A percentile compares a stretch with the other conserved stretches of the same genome.
Evolutionary conservation across 2,797 vertebrate species (phyloP).

Genomic region (Meda fulgida): DNA sequence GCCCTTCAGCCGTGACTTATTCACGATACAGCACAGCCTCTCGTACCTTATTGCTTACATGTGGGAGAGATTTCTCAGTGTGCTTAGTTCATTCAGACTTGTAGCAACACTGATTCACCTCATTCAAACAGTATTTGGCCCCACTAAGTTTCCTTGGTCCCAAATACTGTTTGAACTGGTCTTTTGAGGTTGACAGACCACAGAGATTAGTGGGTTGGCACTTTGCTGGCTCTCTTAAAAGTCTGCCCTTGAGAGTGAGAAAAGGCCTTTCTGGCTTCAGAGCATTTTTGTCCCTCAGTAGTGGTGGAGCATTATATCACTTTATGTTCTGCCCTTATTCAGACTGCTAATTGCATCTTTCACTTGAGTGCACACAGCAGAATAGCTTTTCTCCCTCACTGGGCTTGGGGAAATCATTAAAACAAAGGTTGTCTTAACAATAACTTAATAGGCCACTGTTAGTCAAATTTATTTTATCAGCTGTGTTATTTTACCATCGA

Average conservation of each 20-base stretch:
- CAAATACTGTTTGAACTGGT: slow-evolving; percentile 30
- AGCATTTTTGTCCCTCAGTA: slow-evolving; percentile 1
- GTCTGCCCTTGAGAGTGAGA: slow-evolving; percentile 19
- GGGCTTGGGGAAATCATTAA: slow-evolving; percentile 28
- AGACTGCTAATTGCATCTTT: slow-evolving; percentile 46
- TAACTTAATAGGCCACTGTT: neutral
- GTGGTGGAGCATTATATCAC: slow-evolving; percentile 12
- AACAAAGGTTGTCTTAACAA: slow-evolving; percentile 9
- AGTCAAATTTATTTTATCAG: neutral
- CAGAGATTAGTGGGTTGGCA: slow-evolving; percentile 36
- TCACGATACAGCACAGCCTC: too few relatives aligned
- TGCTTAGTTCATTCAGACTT: neutral
- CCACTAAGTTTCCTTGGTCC: slow-evolving; percentile 36
- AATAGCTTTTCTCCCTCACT: neutral
- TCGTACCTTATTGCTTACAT: too few relatives aligned
- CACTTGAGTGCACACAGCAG: slow-evolving; percentile 32
- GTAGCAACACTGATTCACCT: neutral
- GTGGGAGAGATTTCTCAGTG: neutral
- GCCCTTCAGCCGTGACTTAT: too few relatives aligned
- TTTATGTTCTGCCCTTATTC: slow-evolving; percentile 34
- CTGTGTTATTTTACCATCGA: neutral
- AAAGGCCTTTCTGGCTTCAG: slow-evolving; percentile 38
- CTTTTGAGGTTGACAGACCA: slow-evolving; percentile 45
- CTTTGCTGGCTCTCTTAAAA: slow-evolving; percentile 36
- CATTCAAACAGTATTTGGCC: neutral